Evolutionary conservation across 2,113 vertebrate genomes (phyloP).

Genomic region (Semnopithecus entellus): DNA sequence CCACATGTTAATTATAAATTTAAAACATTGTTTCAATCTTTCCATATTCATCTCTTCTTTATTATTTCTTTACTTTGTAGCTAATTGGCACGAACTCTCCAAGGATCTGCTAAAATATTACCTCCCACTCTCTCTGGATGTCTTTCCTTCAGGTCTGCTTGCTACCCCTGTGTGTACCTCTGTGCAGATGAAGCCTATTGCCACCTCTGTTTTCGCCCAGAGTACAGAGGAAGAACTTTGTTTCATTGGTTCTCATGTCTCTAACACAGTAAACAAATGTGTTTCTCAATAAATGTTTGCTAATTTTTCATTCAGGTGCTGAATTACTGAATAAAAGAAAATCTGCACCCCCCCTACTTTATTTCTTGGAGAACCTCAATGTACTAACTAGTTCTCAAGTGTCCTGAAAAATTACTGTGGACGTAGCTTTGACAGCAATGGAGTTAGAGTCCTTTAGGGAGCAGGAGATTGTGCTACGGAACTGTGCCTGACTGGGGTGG

Average conservation of each 20-base stretch:
- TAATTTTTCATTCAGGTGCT: not conserved
- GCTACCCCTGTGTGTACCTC: not conserved
- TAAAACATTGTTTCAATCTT: not conserved
- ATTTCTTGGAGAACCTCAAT: not conserved
- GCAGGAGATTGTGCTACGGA: not conserved
- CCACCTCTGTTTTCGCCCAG: not conserved
- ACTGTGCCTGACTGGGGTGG: not conserved
- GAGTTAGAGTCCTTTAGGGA: not conserved
- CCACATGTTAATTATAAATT: not conserved
- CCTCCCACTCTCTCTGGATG: not conserved
- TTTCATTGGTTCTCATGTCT: not conserved
- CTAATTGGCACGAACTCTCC: not conserved
- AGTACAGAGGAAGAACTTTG: not conserved
- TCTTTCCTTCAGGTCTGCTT: not conserved
- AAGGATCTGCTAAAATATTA: not conserved
- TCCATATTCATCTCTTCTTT: not conserved
- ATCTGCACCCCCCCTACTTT: too few relatives aligned
- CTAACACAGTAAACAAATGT: not conserved
- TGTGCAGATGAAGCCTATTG: accelerated
- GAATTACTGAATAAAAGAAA: not conserved
- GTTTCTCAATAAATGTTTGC: not conserved
- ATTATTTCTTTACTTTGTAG: not conserved
- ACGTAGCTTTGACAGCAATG: not conserved
- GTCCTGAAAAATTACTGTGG: not conserved
- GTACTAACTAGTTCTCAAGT: not conserved